Conservation (phyloP, 1,140 invertebrate species). For the Gerris buenoi region DNA sequence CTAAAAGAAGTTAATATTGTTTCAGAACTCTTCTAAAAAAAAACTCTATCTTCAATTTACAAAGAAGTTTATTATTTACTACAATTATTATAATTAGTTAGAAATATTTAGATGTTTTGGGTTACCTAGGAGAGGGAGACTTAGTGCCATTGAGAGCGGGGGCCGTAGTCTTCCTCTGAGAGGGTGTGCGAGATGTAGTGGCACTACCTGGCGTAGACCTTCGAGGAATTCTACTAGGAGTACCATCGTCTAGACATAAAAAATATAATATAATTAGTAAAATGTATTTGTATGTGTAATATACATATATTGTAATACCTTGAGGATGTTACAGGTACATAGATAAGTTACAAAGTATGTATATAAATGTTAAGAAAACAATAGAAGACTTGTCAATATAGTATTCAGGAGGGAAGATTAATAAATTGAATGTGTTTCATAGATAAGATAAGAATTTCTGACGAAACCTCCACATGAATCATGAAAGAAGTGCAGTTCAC, state of each 20-base stretch:
- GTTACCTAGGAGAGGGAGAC: constrained; percentile 1
- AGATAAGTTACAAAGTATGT: too few species aligned
- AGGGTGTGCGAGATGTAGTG: neutral
- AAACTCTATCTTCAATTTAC: neutral
- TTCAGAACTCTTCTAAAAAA: neutral
- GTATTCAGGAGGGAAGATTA: too few species aligned
- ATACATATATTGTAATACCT: too few species aligned
- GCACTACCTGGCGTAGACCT: neutral
- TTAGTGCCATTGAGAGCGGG: neutral
- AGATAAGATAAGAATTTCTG: too few species aligned
- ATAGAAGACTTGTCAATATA: too few species aligned
- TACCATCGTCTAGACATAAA: constrained; percentile 9
- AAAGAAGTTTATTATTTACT: neutral
- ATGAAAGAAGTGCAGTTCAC: too few species aligned
- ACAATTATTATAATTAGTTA: neutral
- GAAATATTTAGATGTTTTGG: neutral
- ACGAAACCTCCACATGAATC: too few species aligned
- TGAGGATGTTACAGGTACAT: too few species aligned
- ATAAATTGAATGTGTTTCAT: too few species aligned
- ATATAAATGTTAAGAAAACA: too few species aligned
- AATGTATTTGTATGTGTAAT: too few species aligned
- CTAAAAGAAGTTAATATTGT: neutral
- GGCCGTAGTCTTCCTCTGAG: neutral
- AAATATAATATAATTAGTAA: too few species aligned
- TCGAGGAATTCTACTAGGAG: constrained; percentile 8